phyloP scores from a whole-genome alignment of 2,888 invertebrate genomes.

The Tenthredo mesomela region DNA sequence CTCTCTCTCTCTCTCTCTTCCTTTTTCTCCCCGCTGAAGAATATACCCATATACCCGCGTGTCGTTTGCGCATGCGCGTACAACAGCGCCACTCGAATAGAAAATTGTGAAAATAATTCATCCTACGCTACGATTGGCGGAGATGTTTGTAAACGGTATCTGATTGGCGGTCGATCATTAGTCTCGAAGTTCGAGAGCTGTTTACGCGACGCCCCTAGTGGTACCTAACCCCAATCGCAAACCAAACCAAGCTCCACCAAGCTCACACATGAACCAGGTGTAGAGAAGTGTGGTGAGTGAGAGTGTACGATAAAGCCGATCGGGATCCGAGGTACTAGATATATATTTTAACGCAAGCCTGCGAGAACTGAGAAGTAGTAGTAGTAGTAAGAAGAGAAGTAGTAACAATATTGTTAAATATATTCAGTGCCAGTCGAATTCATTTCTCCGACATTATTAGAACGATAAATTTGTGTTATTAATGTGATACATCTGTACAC shows the following conservation, averaged over 20 bases:
- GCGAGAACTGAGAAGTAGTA: not conserved
- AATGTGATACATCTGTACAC: constrained; percentile 60
- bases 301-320: constrained; percentile 45
- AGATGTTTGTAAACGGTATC: not conserved
- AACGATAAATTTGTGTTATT: constrained; percentile 50
- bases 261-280: constrained; percentile 45
- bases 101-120: not conserved
- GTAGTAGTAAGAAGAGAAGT: not conserved
- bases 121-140: not conserved
- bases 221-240: constrained; percentile 48
- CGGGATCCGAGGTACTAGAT: constrained; percentile 9
- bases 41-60: too few species aligned
- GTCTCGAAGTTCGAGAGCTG: constrained; percentile 42
- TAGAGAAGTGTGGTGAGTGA: constrained; percentile 38
- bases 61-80: constrained; percentile 16
- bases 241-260: too few species aligned
- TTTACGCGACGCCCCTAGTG: constrained; percentile 44
- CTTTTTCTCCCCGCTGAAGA: not conserved
- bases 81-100: not conserved
- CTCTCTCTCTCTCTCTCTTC: not conserved
- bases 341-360: constrained; percentile 7
- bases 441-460: not conserved
- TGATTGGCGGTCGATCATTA: constrained; percentile 35
- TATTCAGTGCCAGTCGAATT: not conserved
- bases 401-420: constrained; percentile 41